These are phyloP conservation scores for Isaurus tuberculatus DNA, from an alignment of 92 coral and sea anemone genomes.

Conservation along the genomic window DNA sequence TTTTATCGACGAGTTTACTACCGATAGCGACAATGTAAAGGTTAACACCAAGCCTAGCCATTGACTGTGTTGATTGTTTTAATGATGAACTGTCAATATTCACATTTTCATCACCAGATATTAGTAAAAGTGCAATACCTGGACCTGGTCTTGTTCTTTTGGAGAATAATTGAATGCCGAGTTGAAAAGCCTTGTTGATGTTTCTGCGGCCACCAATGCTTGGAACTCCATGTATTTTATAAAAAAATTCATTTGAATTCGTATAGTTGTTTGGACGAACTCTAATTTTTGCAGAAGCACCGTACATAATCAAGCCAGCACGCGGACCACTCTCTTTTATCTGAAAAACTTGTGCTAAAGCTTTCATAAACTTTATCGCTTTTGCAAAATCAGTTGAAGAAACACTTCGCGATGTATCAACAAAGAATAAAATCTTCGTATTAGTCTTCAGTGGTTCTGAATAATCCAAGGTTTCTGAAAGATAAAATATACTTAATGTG, in stretches of 20 bases:
- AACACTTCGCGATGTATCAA: constrained; percentile 46
- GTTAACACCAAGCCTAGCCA: constrained; percentile 27
- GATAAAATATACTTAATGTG: background rate
- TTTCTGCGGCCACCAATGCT: background rate
- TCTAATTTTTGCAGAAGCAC: background rate
- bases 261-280: constrained; percentile 4
- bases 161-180: constrained; percentile 19
- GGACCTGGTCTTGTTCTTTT: constrained; percentile 7
- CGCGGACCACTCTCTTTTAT: constrained; percentile 22
- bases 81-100: constrained; percentile 19
- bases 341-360: constrained; percentile 35
- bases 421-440: constrained; percentile 45
- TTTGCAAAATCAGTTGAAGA: constrained; percentile 17
- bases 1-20: background rate
- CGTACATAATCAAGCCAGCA: constrained; percentile 55
- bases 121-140: background rate
- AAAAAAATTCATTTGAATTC: background rate
- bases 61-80: background rate
- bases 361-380: constrained; percentile 34
- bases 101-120: constrained; percentile 10
- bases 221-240: background rate
- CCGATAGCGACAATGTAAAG: constrained; percentile 32
- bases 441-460: constrained; percentile 28
- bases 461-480: constrained; percentile 11
- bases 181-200: background rate